These are phyloP conservation scores for Halcyon senegalensis DNA, from an alignment of 2,113 vertebrate species.

Conservation along the genomic window DNA sequence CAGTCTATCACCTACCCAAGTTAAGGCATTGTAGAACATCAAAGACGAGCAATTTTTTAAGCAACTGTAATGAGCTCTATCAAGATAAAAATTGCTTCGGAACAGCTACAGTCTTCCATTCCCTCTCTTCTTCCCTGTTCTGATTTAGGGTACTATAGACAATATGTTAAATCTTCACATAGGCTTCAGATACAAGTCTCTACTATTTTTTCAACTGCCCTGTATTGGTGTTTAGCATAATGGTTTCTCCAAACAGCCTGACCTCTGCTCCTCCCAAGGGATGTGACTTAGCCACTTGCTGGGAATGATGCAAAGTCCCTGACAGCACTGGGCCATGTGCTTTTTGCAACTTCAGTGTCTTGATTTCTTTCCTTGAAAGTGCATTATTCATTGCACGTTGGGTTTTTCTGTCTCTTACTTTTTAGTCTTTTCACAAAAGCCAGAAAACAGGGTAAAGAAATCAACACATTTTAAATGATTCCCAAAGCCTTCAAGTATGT, in stretches of 20 bases:
- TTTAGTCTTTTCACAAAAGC: not conserved
- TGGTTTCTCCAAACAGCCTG: not conserved
- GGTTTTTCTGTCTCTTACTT: not conserved
- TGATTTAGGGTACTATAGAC: not conserved
- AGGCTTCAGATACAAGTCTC: not conserved
- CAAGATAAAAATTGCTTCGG: not conserved
- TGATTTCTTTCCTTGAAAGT: not conserved
- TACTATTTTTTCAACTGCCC: not conserved
- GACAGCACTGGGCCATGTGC: not conserved
- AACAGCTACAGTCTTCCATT: not conserved
- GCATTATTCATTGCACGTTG: not conserved
- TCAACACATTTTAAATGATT: not conserved
- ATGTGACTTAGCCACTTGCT: not conserved
- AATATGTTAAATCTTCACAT: not conserved
- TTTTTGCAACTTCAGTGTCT: not conserved
- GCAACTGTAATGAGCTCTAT: not conserved
- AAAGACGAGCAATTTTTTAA: slow-evolving; percentile 18
- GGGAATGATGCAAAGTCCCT: not conserved
- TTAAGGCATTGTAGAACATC: slow-evolving; percentile 1
- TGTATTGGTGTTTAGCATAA: not conserved
- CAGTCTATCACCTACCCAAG: slow-evolving; percentile 50
- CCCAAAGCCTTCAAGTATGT: not conserved
- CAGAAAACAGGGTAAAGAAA: not conserved
- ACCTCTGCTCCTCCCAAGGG: not conserved
- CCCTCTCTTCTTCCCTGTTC: not conserved